A percentile compares a stretch with the other conserved stretches of the same genome.
Evolutionary conservation across 2,113 vertebrate species (phyloP).

Genomic region (Sander vitreus): DNA sequence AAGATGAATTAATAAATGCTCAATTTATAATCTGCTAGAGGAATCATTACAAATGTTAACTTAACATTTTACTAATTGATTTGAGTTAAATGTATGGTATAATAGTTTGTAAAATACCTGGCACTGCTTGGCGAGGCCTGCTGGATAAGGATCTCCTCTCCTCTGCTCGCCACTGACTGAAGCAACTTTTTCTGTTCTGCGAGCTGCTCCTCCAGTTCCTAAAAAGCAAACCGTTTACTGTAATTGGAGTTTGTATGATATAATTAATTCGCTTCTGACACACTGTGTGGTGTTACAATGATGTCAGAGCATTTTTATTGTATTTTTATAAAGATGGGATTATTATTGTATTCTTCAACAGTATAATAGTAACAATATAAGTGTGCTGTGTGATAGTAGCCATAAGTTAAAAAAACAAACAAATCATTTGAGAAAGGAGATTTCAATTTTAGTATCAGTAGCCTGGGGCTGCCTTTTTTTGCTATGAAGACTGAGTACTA

Average conservation of each 20-base stretch:
- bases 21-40: background rate
- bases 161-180: constrained; percentile 91
- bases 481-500: background rate
- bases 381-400: too few species aligned
- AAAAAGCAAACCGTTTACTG: background rate
- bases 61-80: background rate
- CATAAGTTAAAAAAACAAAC: background rate
- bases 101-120: constrained; percentile 28
- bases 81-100: background rate
- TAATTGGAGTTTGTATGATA: background rate
- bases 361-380: too few species aligned
- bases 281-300: background rate
- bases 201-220: constrained; percentile 95
- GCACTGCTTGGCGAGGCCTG: constrained; percentile 84
- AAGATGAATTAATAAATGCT: background rate
- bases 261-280: background rate
- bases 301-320: background rate
- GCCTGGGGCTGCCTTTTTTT: background rate
- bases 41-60: background rate
- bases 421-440: background rate
- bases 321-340: background rate
- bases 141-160: constrained; percentile 94
- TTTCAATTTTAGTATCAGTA: background rate
- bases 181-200: constrained; percentile 95
- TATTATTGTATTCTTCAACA: background rate